Evolutionary conservation across 1,140 invertebrate genomes (phyloP).

Genomic region (Berghia stephanieae): DNA sequence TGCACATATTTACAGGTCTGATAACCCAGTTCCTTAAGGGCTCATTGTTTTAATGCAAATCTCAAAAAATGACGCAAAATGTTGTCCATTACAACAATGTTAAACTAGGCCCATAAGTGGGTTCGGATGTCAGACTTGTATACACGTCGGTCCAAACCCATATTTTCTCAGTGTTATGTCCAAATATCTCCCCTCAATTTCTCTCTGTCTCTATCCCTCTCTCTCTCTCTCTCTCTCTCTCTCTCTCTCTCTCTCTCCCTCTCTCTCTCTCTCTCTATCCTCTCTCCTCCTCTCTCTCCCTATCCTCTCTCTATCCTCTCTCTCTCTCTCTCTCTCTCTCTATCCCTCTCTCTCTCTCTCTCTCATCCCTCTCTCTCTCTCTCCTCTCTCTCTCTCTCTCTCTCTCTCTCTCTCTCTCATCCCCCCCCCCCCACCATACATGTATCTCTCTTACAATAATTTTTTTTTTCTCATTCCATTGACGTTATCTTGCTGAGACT

Average conservation of each 20-base stretch:
- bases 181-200: background rate
- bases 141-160: conserved; percentile 14
- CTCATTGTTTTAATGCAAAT: too few species aligned
- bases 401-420: background rate
- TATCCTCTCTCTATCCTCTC: background rate
- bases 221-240: conserved; percentile 16
- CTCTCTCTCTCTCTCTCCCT: conserved; percentile 4
- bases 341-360: conserved; percentile 8
- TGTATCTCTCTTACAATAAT: too few species aligned
- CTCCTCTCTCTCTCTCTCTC: background rate
- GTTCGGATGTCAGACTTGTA: conserved; percentile 22
- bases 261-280: background rate
- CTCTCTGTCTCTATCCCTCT: conserved; percentile 4
- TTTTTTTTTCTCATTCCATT: too few species aligned
- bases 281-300: background rate
- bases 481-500: too few species aligned
- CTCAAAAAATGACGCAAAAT: too few species aligned
- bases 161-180: conserved; percentile 25
- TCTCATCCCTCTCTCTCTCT: background rate
- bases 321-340: conserved; percentile 1
- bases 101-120: conserved; percentile 16
- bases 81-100: conserved; percentile 18
- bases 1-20: background rate
- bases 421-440: too few species aligned
- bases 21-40: too few species aligned